Evolutionary conservation across 2,113 vertebrate species (phyloP).

Genomic region (Etheostoma spectabile): DNA sequence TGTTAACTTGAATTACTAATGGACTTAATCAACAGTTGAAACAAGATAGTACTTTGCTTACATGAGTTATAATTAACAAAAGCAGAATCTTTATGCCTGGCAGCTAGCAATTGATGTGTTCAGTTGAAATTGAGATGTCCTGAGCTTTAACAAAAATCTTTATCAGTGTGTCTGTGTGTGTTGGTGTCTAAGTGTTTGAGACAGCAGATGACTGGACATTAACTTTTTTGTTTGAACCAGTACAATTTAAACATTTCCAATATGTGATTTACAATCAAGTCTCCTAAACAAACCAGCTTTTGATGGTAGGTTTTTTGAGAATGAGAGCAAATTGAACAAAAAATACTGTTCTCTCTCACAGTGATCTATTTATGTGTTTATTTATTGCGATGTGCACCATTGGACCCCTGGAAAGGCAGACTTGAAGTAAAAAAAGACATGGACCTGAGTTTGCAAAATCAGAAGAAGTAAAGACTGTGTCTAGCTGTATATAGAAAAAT

Average conservation of each 20-base stretch:
- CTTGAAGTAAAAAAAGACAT: constrained; percentile 55
- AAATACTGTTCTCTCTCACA: constrained; percentile 38
- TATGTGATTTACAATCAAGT: background rate
- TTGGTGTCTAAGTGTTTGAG: background rate
- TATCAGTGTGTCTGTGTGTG: constrained; percentile 10
- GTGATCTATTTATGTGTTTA: constrained; percentile 73
- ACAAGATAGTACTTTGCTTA: constrained; percentile 54
- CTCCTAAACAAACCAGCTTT: constrained; percentile 13
- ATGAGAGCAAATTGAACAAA: constrained; percentile 12
- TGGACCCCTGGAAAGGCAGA: constrained; percentile 46
- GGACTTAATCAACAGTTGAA: constrained; percentile 43
- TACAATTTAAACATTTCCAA: constrained; percentile 19
- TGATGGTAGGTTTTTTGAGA: constrained; percentile 7
- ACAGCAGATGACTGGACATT: background rate
- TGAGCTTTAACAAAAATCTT: constrained; percentile 35
- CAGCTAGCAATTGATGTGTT: constrained; percentile 65
- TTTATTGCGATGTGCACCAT: constrained; percentile 70
- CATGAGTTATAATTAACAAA: constrained; percentile 24
- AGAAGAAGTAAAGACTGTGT: constrained; percentile 23
- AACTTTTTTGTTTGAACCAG: constrained; percentile 12
- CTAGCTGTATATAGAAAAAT: constrained; percentile 10
- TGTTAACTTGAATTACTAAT: constrained; percentile 58
- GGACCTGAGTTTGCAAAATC: constrained; percentile 37
- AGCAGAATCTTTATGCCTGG: constrained; percentile 49
- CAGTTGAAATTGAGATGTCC: constrained; percentile 28